Base-by-base conservation (phyloP, 2,888 invertebrate genomes). In the Sinelater perroti region DNA sequence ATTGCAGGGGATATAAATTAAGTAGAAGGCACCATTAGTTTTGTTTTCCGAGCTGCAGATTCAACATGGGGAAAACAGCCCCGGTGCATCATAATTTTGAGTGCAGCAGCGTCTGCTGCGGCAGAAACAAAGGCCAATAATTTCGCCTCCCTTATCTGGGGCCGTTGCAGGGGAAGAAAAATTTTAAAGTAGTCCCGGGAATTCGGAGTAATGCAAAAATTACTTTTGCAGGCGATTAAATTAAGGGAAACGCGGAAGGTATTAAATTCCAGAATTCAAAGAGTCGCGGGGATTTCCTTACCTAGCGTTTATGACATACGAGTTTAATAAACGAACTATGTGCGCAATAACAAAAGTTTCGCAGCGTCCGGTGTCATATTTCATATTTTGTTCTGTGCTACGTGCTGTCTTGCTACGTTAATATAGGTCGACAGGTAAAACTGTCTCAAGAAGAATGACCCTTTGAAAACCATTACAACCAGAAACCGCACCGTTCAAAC, bases 351-450 rank as follows among this genome's bases (percentile, higher is more conserved):
- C 50, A 50, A 52, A 14, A 21, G 52, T 31, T 44, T 52, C 45
- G 31, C 16, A 52, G 44, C 52, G 44, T 52, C 52, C 52, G 52
- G 52, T 52, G 44, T 52, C 31, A 11, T 21, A 52, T 52, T 52
- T 44, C 52, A 52, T 52, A 52, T 52, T 52, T 52, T 42, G 42
- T 44, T 33, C 44, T 14, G 35, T 21, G 44, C n/a, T 42, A 51
- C 30, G 13, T 24, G 38, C 50, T 50, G 50, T 50, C 40, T 11
- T 21, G 26, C 21, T 18, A 40, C 18, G 38, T 50, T 50, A 50
- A 50, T 40, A 50, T 50, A 50, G 50, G 50, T 40, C 40, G 50
- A 40, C 50, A 50, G 50, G 38, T 50, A 40, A 40, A 40, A 50
- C 28, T 50, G 16, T 18, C 30, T 30, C 30, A 50, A 40, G 50